Base-by-base conservation (phyloP, 2,888 invertebrate species). In the Timema podura region DNA sequence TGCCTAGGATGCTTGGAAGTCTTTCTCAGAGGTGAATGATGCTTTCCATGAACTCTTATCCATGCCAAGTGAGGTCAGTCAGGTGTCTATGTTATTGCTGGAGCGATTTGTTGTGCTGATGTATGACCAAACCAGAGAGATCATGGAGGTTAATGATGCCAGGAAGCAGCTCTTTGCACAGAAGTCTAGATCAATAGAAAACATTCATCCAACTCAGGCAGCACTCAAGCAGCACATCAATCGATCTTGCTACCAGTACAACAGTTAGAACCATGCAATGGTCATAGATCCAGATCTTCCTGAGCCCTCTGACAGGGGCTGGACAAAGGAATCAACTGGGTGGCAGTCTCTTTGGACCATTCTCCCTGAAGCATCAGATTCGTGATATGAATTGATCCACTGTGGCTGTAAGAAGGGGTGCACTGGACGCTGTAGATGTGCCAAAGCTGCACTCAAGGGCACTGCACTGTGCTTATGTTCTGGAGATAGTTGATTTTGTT, bases 151-250 rank as follows among this genome's bases (percentile, higher is more conserved):
- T 15, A 64, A 68, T 64, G 68, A 8, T n/a, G 30, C 57, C 68
- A 68, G 68, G 61, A 44, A 48, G 10, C n/a, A 46, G 5, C 8
- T 65, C n/a, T 64, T 68, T 64, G 46, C 68, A 6, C 44, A 68
- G 46, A 68, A 65, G 46, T 48, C 16, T 15, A 15, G 68, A 64
- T 11, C 13, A 48, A 46, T 64, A 8, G 68, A 68, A 48, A 9
- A n/a, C 64, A 47, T 68, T 15, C 68, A 64, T 8, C 64, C 68
- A 16, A 61, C 68, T 9, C 61, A 66, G 57, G 68, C 30, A 13
- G 68, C 68, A 45, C 61, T 68, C 13, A 15, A 45, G n/a, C 57
- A 44, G 47, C 61, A 65, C 64, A 61, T 15, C 61, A 57, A 57
- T 8, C 15, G 15, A 9, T 8, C 57, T 13, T 57, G 15, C 57